Evolutionary conservation across 2,113 vertebrate species (phyloP).

Genomic region (Scolopax mira): DNA sequence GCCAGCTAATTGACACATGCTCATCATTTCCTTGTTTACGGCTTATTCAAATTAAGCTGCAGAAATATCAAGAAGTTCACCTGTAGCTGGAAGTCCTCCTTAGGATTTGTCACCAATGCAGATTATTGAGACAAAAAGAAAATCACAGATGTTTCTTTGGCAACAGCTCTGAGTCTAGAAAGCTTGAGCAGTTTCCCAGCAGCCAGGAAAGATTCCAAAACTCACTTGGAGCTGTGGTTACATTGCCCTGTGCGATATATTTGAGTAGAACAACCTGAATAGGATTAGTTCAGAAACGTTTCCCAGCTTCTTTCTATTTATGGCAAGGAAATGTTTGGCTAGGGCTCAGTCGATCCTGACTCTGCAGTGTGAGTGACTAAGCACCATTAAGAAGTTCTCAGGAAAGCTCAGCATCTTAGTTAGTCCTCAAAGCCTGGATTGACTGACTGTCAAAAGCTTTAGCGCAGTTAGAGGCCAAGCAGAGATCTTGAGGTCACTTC

Average conservation of each 20-base stretch:
- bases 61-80: not conserved
- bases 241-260: not conserved
- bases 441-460: slow-evolving; percentile 15
- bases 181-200: slow-evolving; percentile 23
- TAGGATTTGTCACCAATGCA: not conserved
- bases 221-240: not conserved
- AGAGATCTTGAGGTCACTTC: not conserved
- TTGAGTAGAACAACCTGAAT: slow-evolving; percentile 20
- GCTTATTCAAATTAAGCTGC: not conserved
- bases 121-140: not conserved
- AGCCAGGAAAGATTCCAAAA: slow-evolving; percentile 40
- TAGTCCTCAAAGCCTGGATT: slow-evolving; percentile 17
- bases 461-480: not conserved
- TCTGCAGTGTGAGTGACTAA: slow-evolving; percentile 52
- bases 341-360: not conserved
- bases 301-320: slow-evolving; percentile 44
- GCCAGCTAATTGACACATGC: not conserved
- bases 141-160: not conserved
- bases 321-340: slow-evolving; percentile 18
- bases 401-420: not conserved
- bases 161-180: slow-evolving; percentile 4
- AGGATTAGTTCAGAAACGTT: slow-evolving; percentile 22
- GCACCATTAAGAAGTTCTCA: slow-evolving; percentile 31
- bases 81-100: not conserved
- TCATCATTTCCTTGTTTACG: not conserved